These are phyloP conservation scores for Drosophila fungiperda DNA, from an alignment of 2,888 invertebrate species.

Conservation along the genomic window DNA sequence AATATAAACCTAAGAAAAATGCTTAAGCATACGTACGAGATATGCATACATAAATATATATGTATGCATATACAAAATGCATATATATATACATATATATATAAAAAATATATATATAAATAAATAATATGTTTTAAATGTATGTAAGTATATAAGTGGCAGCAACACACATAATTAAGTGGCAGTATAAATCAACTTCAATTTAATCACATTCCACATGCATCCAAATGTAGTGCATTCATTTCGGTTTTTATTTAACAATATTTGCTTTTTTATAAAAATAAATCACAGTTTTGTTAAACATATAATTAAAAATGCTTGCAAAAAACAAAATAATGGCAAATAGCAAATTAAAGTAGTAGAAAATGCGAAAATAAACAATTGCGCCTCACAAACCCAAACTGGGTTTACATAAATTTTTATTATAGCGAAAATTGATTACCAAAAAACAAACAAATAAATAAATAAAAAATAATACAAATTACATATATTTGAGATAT, in stretches of 20 bases:
- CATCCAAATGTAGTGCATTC: slow-evolving; percentile 37
- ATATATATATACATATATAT: slow-evolving; percentile 18
- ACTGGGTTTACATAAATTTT: slow-evolving; percentile 45
- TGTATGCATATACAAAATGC: neutral
- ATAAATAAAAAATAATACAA: neutral
- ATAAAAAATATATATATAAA: slow-evolving; percentile 30
- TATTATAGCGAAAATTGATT: slow-evolving; percentile 64
- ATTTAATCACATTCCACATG: slow-evolving; percentile 34
- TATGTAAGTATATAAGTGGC: slow-evolving; percentile 80
- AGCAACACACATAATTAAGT: slow-evolving; percentile 63
- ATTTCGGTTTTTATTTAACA: slow-evolving; percentile 13
- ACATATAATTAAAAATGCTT: slow-evolving; percentile 52
- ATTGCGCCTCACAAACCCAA: slow-evolving; percentile 38
- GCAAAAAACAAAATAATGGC: slow-evolving; percentile 46
- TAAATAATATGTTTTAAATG: slow-evolving; percentile 73
- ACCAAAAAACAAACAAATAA: slow-evolving; percentile 28
- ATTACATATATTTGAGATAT: slow-evolving; percentile 23
- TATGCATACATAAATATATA: slow-evolving; percentile 18
- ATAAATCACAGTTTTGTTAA: slow-evolving; percentile 10
- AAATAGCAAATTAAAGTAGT: slow-evolving; percentile 68
- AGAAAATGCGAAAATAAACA: slow-evolving; percentile 6
- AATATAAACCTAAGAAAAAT: slow-evolving; percentile 58
- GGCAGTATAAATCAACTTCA: slow-evolving; percentile 50
- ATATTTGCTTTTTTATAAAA: slow-evolving; percentile 14
- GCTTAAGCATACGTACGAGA: slow-evolving; percentile 46